phyloP scores from a whole-genome alignment of 2,888 invertebrate genomes.

The Atethmia centrago region DNA sequence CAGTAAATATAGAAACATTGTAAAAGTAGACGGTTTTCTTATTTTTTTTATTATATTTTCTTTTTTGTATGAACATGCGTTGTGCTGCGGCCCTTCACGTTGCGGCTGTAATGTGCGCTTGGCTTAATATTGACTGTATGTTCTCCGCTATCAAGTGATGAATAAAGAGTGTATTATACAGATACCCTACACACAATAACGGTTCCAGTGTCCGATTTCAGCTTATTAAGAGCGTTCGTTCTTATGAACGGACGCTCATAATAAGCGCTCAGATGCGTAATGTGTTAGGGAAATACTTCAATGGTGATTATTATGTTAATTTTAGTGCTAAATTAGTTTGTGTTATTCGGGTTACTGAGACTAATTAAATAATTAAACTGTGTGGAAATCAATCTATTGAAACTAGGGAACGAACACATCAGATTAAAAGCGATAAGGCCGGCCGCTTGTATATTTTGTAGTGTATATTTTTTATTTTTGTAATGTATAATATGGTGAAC shows the following conservation, averaged over 20 bases:
- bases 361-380: constrained; percentile 7
- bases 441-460: too few relatives aligned
- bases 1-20: too few relatives aligned
- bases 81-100: background rate
- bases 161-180: constrained; percentile 39
- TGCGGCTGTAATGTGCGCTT: background rate
- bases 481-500: too few relatives aligned
- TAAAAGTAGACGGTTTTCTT: too few relatives aligned
- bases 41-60: too few relatives aligned
- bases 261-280: constrained; percentile 34
- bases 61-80: background rate
- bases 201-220: constrained; percentile 46
- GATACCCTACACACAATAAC: constrained; percentile 30
- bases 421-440: too few relatives aligned
- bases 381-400: background rate
- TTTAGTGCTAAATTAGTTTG: constrained; percentile 27
- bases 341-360: constrained; percentile 29
- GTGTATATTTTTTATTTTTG: too few relatives aligned
- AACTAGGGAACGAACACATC: background rate
- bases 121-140: constrained; percentile 15
- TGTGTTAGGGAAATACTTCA: constrained; percentile 35
- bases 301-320: constrained; percentile 46
- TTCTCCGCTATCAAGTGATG: constrained; percentile 29
- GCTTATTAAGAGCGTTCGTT: constrained; percentile 31
- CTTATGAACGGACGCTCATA: too few relatives aligned